These are phyloP conservation scores for Drosophila kambysellisi DNA, from an alignment of 2,888 invertebrate species.

Conservation along the genomic window DNA sequence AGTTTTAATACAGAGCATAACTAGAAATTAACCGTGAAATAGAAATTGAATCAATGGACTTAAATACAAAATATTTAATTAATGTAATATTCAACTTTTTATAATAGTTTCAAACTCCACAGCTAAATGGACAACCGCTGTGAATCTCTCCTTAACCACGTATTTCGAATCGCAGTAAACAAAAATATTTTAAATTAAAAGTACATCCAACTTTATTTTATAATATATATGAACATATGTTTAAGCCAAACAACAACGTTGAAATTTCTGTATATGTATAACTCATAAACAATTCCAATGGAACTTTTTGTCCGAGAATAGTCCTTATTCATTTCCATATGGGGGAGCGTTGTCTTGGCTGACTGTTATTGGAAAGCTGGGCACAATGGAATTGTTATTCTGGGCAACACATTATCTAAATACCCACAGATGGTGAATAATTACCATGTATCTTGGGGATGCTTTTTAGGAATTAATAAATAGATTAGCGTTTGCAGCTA, in stretches of 20 bases:
- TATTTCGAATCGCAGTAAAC: neutral
- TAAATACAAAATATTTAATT: neutral
- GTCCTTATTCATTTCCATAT: neutral
- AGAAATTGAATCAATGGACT: neutral
- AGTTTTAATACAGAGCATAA: neutral
- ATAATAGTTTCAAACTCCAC: neutral
- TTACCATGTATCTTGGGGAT: slow-evolving; percentile 12
- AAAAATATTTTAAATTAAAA: neutral
- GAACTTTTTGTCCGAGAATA: neutral
- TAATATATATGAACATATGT: too few species aligned
- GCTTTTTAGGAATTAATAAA: slow-evolving; percentile 2
- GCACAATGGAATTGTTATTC: slow-evolving; percentile 1
- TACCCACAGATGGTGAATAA: slow-evolving; percentile 34
- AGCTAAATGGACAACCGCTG: neutral
- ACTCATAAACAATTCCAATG: neutral
- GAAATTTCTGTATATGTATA: neutral
- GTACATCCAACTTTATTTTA: too few species aligned
- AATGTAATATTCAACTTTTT: neutral
- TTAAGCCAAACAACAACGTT: neutral
- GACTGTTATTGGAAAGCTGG: slow-evolving; percentile 6
- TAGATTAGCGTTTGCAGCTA: slow-evolving; percentile 11
- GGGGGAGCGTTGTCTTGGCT: slow-evolving; percentile 6
- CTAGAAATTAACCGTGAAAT: neutral
- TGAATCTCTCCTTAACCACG: too few species aligned
- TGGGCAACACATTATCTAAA: neutral